Conservation (phyloP, 1,140 invertebrate species). For the Drosophila auraria region DNA sequence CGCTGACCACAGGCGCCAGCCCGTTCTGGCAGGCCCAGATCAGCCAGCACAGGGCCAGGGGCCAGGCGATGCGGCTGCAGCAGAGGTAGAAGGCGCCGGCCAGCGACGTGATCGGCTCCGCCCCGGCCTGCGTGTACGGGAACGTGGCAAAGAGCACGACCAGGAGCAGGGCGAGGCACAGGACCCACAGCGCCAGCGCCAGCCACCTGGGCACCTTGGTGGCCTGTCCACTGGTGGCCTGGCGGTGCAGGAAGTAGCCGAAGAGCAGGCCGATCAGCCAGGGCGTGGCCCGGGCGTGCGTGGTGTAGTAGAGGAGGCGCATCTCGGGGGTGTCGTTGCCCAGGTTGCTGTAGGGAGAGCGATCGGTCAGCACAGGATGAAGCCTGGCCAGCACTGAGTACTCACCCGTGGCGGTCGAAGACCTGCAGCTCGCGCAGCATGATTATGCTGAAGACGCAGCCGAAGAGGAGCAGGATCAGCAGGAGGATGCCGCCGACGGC, state of each 20-base stretch:
- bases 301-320: conserved; percentile 74
- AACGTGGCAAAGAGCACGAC: conserved; percentile 71
- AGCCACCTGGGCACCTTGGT: conserved; percentile 48
- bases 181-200: conserved; percentile 48
- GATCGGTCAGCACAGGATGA: neutral
- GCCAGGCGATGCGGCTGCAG: conserved; percentile 88
- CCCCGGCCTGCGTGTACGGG: conserved; percentile 72
- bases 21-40: conserved; percentile 89
- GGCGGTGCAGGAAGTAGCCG: conserved; percentile 67
- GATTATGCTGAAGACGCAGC: conserved; percentile 66
- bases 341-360: conserved; percentile 48
- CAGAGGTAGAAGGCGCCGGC: conserved; percentile 88
- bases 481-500: conserved; percentile 53
- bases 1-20: conserved; percentile 87
- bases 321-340: conserved; percentile 59
- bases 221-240: conserved; percentile 5
- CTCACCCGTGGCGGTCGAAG: conserved; percentile 60
- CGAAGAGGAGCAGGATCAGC: conserved; percentile 58
- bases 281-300: conserved; percentile 72
- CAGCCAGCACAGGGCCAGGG: conserved; percentile 88
- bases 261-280: conserved; percentile 78
- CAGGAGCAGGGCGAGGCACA: conserved; percentile 57
- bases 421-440: conserved; percentile 60
- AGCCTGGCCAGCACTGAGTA: no score
- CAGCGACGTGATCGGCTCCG: conserved; percentile 62